Base-by-base conservation (phyloP, 2,113 vertebrate genomes). In the Gymnocephalus cernua region DNA sequence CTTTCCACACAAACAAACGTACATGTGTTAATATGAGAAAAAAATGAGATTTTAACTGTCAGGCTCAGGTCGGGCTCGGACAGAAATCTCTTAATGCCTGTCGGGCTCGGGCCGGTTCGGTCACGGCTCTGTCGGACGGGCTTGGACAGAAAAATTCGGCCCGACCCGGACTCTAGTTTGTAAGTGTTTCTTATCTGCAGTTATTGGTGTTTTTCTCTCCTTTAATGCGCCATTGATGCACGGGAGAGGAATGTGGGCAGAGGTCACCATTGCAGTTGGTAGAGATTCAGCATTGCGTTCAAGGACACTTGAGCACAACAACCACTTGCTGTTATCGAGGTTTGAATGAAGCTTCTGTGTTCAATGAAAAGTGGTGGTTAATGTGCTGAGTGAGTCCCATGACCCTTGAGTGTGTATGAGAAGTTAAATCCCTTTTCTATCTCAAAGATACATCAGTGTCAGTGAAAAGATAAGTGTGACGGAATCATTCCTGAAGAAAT, bases 341-440 rank as follows among this genome's bases (percentile, higher is more conserved):
- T 54, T 7, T 50, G 67, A 70, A 58, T 59, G 38, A 48, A 72
- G 64, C 29, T 18, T 47, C 48, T 68, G 44, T 63, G 74, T 72
- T 64, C 63, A 74, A 81, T 83, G 15, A 48, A 84, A 63, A 54
- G 32, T 53, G 57, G 16, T 56, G 44, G 59, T 83, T 75, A 79
- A 81, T 83, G 61, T 80, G n/a, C 58, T 23, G 27, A 74, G 64
- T 27, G 65, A 64, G 78, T 63, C 70, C 71, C 25, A 51, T 77
- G 62, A 79, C 38, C 65, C 13, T n/a, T 25, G 50, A 58, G 62
- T 58, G 68, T 76, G 23, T 74, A 19, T 70, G 41, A 78, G 32
- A 50, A 48, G 27, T 56, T 54, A 67, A n/a, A 87, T 58, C 25
- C 21, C 4, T 53, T 13, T 27, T 65, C 25, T 27, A 18, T 44